Percentiles rank a stretch among this genome's conserved stretches.
Evolutionary conservation across 2,888 invertebrate species (phyloP).

Genomic region (Drosophila helvetica): DNA sequence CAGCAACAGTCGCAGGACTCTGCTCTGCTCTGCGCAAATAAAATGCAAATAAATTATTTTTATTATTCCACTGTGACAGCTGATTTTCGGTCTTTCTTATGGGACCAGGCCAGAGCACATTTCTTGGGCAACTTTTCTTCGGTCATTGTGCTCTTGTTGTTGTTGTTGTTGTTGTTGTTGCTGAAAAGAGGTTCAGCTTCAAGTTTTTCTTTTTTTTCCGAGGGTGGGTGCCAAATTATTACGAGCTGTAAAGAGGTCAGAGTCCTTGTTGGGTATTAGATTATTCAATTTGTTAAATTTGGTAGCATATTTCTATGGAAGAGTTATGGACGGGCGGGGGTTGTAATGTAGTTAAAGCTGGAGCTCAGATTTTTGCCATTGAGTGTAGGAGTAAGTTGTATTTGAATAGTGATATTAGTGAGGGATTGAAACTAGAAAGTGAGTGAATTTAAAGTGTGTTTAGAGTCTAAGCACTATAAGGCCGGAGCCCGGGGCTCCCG

Average conservation of each 20-base stretch:
- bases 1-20: constrained; percentile 1
- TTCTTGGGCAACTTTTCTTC: constrained; percentile 20
- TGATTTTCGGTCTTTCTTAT: constrained; percentile 57
- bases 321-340: background rate
- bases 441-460: too few species aligned
- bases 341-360: too few species aligned
- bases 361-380: too few species aligned
- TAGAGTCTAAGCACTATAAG: too few species aligned
- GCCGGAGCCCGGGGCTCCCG: too few species aligned
- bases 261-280: constrained; percentile 1
- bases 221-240: constrained; percentile 10
- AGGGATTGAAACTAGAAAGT: too few species aligned
- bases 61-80: constrained; percentile 73
- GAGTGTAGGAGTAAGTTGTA: too few species aligned
- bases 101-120: constrained; percentile 12
- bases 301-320: constrained; percentile 4
- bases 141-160: too few species aligned
- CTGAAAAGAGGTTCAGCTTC: constrained; percentile 37
- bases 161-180: constrained; percentile 27
- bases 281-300: constrained; percentile 13
- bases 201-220: constrained; percentile 13
- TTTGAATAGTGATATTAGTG: too few species aligned
- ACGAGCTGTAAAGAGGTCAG: constrained; percentile 7
- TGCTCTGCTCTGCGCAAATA: constrained; percentile 42
- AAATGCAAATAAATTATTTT: constrained; percentile 74